Conservation (phyloP, 2,888 invertebrate species). For the Netelia virgata region DNA sequence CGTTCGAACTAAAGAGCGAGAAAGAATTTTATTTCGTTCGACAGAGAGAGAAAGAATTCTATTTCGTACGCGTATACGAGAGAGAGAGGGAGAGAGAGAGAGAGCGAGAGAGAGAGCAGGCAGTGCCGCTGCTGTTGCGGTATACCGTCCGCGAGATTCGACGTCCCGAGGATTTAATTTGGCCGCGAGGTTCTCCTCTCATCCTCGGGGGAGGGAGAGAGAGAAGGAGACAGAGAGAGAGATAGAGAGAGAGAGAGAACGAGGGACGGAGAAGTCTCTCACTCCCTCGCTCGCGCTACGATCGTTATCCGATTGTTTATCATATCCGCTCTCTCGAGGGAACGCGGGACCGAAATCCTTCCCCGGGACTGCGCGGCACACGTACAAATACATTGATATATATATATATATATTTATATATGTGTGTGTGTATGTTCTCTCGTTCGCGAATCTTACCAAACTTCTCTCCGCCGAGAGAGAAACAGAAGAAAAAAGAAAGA, state of each 20-base stretch:
- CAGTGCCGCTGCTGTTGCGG: slow-evolving; percentile 64
- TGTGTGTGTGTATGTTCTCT: slow-evolving; percentile 43
- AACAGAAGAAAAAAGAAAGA: slow-evolving; percentile 44
- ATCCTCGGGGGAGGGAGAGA: slow-evolving; percentile 17
- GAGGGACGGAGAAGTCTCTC: slow-evolving; percentile 29
- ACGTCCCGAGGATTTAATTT: slow-evolving; percentile 83
- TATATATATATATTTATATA: slow-evolving; percentile 58
- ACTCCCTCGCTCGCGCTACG: slow-evolving; percentile 68
- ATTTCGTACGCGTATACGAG: slow-evolving; percentile 27
- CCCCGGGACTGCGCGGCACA: slow-evolving; percentile 66
- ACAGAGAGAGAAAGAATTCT: slow-evolving; percentile 40
- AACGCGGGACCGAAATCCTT: slow-evolving; percentile 70
- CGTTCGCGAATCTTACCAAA: slow-evolving; percentile 58
- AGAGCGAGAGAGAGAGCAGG: slow-evolving; percentile 32
- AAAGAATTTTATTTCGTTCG: slow-evolving; percentile 38
- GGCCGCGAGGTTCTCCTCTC: slow-evolving; percentile 75
- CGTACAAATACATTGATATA: slow-evolving; percentile 68
- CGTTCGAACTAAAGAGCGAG: slow-evolving; percentile 38
- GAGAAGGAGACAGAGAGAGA: too few species aligned
- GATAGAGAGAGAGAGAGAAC: neutral
- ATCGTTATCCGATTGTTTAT: slow-evolving; percentile 83
- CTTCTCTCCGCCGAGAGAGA: slow-evolving; percentile 42
- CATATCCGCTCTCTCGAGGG: slow-evolving; percentile 78
- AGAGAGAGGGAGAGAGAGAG: slow-evolving; percentile 41
- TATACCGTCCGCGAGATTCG: slow-evolving; percentile 75